A percentile compares a stretch with the other conserved stretches of the same genome.
Evolutionary conservation across 2,113 vertebrate genomes (phyloP).

Genomic region (Prunella fulvescens): DNA sequence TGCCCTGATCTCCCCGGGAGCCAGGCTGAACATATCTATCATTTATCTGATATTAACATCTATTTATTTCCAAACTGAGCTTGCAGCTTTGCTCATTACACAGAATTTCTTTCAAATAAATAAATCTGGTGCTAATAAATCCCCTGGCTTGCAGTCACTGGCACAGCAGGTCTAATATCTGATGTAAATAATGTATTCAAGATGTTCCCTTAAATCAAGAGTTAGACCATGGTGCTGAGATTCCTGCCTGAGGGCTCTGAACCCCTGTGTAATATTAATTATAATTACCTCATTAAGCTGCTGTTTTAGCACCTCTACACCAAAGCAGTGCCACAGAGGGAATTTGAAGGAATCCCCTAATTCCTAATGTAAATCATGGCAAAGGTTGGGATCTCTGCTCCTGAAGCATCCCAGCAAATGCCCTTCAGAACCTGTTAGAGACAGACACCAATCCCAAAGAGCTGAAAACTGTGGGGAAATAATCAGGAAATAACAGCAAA

Average conservation of each 20-base stretch:
- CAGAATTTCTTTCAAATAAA: background rate
- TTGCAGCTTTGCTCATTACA: background rate
- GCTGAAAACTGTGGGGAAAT: background rate
- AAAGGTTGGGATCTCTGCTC: background rate
- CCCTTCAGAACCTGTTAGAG: background rate
- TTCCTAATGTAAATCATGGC: background rate
- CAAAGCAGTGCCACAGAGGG: background rate
- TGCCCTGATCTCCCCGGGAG: background rate
- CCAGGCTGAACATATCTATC: background rate
- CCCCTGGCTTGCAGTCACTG: background rate
- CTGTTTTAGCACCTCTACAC: background rate
- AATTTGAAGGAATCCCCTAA: background rate
- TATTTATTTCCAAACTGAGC: background rate
- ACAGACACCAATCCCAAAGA: background rate
- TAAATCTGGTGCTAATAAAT: background rate
- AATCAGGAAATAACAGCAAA: background rate
- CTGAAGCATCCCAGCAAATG: background rate
- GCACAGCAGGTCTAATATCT: background rate
- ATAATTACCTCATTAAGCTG: slow-evolving; percentile 10
- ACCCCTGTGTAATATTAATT: background rate
- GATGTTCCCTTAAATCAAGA: slow-evolving; percentile 17
- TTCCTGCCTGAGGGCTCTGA: background rate
- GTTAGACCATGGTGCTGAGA: background rate
- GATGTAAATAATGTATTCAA: slow-evolving; percentile 35
- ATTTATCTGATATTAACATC: background rate